phyloP scores from a whole-genome alignment of 1,140 invertebrate species.

The Dryas iulia region DNA sequence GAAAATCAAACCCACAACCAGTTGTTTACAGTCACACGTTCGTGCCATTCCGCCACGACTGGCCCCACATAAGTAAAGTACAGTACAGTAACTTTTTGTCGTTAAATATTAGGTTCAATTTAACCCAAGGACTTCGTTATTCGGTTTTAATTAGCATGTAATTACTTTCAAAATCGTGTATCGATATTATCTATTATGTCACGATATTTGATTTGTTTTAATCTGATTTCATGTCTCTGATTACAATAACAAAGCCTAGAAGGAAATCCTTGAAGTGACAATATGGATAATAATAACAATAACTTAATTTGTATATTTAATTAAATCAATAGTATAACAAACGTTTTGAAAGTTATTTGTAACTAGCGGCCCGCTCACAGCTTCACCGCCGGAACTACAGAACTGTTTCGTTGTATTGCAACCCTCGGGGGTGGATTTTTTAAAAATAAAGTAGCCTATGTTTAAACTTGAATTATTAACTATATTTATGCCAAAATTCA shows the following conservation, averaged over 20 bases:
- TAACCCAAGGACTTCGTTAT: slow-evolving; percentile 1
- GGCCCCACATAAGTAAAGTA: too few species aligned
- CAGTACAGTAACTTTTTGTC: too few species aligned
- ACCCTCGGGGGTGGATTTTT: too few species aligned
- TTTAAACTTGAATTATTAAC: too few species aligned
- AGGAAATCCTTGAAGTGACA: slow-evolving; percentile 36
- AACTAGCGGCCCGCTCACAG: too few species aligned
- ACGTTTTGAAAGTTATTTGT: background rate
- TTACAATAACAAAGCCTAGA: slow-evolving; percentile 26
- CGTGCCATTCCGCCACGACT: too few species aligned
- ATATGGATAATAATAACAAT: slow-evolving; percentile 13
- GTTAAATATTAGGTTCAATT: background rate
- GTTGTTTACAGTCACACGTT: too few species aligned
- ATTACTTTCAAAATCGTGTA: slow-evolving; percentile 34
- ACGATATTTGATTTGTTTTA: slow-evolving; percentile 28
- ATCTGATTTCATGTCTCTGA: slow-evolving; percentile 22
- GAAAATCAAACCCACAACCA: too few species aligned
- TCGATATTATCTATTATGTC: slow-evolving; percentile 31
- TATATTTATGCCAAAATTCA: too few species aligned
- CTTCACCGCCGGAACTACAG: too few species aligned
- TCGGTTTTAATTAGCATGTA: slow-evolving; percentile 31
- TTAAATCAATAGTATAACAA: background rate
- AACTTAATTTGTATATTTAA: slow-evolving; percentile 13
- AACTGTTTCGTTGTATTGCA: too few species aligned
- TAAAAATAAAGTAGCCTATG: too few species aligned